Conservation (phyloP, 30 jellyfish, hydroid and myxozoan genomes). For the Aurelia aurita complex sp. Pacific region DNA sequence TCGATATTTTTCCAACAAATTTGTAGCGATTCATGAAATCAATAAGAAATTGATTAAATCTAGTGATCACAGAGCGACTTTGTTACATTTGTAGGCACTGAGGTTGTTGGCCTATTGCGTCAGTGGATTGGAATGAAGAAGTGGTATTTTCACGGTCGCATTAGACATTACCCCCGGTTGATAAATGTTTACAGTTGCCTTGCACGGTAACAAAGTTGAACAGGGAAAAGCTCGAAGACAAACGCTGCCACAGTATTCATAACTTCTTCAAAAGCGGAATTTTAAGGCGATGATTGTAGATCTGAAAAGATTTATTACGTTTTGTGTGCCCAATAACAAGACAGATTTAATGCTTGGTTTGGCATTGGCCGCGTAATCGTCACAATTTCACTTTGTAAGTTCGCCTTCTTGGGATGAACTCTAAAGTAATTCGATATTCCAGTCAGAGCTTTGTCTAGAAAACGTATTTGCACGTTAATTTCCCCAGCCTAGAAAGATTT, state of each 20-base stretch:
- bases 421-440: conserved; percentile 37
- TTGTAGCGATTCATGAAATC: too few relatives aligned
- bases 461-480: neutral
- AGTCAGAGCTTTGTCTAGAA: conserved; percentile 28
- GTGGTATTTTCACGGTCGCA: too few relatives aligned
- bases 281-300: conserved; percentile 19
- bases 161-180: conserved; percentile 47
- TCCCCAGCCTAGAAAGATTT: too few relatives aligned
- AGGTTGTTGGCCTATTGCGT: too few relatives aligned
- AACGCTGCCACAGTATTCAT: conserved; percentile 37
- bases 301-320: conserved; percentile 10
- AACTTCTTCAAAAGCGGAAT: conserved; percentile 43
- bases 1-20: too few relatives aligned
- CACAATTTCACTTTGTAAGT: conserved; percentile 40
- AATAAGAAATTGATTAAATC: too few relatives aligned
- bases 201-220: conserved; percentile 49
- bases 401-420: conserved; percentile 45
- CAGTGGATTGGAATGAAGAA: too few relatives aligned
- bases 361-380: conserved; percentile 56
- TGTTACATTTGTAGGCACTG: too few relatives aligned
- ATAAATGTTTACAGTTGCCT: conserved; percentile 43
- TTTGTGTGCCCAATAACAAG: conserved; percentile 10
- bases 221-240: conserved; percentile 35
- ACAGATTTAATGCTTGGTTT: conserved; percentile 49
- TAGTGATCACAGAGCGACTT: too few relatives aligned